Evolutionary conservation across 2,797 vertebrate species (phyloP).

Genomic region (Gadopsis bispinosus): DNA sequence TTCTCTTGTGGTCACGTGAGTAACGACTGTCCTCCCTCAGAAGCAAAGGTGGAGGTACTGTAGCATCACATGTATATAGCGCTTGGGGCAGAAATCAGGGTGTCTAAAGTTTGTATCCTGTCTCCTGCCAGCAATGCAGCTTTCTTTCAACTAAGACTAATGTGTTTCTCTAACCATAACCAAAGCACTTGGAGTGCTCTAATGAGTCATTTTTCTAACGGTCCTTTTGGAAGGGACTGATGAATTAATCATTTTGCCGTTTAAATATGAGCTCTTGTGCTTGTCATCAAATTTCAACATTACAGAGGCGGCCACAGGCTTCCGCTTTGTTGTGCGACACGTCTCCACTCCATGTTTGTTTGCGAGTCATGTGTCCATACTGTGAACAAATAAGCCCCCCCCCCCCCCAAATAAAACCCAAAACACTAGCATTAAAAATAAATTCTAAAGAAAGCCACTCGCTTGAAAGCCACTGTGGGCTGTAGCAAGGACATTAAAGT

Average conservation of each 20-base stretch:
- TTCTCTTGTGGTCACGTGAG: background rate
- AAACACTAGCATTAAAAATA: too few relatives aligned
- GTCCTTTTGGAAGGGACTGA: background rate
- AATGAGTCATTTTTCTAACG: background rate
- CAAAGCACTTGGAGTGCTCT: background rate
- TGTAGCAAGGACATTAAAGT: background rate
- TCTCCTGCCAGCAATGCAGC: background rate
- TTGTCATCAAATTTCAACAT: background rate
- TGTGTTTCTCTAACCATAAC: background rate
- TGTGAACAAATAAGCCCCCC: background rate
- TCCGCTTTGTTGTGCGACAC: background rate
- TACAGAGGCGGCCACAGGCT: background rate
- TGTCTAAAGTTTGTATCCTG: background rate
- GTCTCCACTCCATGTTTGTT: background rate
- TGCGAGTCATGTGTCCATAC: background rate
- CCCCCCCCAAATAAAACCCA: too few relatives aligned
- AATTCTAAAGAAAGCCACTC: background rate
- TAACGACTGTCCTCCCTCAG: background rate
- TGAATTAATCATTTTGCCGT: background rate
- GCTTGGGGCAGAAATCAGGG: too few relatives aligned
- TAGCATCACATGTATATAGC: background rate
- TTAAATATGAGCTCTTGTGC: background rate
- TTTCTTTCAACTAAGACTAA: background rate
- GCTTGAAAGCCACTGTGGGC: background rate
- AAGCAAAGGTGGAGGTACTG: background rate